Percentiles rank a stretch among this genome's conserved stretches.
Conservation (phyloP, 1,140 invertebrate species). For the Aphelinus atriplicis region DNA sequence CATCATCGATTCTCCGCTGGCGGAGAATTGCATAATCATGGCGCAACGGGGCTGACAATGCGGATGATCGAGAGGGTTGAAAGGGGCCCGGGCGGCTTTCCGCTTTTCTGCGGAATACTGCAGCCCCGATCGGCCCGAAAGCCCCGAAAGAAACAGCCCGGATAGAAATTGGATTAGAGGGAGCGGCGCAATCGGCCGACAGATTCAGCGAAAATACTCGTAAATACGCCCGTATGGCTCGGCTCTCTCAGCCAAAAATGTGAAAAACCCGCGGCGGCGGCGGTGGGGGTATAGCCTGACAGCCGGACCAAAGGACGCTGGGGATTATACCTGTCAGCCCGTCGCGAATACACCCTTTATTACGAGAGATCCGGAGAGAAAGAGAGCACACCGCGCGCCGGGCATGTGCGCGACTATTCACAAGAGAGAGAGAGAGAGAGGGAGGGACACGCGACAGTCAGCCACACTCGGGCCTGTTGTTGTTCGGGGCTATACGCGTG, state of each 20-base stretch:
- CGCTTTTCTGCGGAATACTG: too few species aligned
- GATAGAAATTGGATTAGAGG: constrained; percentile 57
- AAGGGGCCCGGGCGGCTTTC: not conserved
- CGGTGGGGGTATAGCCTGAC: constrained; percentile 7
- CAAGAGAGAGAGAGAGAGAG: constrained; percentile 16
- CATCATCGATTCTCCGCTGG: constrained; percentile 31
- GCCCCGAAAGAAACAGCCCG: constrained; percentile 37
- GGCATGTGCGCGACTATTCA: too few species aligned
- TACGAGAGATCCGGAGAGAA: constrained; percentile 44
- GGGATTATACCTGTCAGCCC: constrained; percentile 39
- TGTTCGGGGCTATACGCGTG: too few species aligned
- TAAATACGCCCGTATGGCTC: constrained; percentile 65
- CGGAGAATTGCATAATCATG: constrained; percentile 13
- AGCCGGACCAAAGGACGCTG: not conserved
- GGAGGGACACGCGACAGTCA: too few species aligned
- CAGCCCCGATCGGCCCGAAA: too few species aligned
- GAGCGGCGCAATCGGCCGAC: constrained; percentile 53
- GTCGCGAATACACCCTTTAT: constrained; percentile 35
- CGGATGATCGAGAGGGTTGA: constrained; percentile 35
- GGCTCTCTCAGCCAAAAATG: constrained; percentile 50
- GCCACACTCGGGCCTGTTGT: too few species aligned
- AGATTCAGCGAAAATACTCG: constrained; percentile 61
- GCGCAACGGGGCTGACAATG: constrained; percentile 20
- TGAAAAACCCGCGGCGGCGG: constrained; percentile 49
- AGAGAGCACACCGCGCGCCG: not conserved